Conservation (phyloP, 2,888 invertebrate genomes). For the Ditylenchus weischeri region DNA sequence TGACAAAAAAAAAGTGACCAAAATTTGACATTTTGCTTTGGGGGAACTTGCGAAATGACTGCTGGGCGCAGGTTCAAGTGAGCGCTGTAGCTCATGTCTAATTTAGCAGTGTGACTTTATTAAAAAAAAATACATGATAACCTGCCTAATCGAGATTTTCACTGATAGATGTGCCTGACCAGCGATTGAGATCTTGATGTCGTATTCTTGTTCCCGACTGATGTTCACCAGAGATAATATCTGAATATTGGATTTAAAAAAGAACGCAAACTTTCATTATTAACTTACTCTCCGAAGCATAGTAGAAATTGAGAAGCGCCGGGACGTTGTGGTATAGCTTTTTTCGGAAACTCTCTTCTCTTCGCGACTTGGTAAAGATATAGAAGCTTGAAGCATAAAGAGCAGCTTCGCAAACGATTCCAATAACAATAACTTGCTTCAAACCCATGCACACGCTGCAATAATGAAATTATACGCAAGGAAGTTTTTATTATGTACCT, state of each 20-base stretch:
- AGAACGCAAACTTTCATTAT: no score
- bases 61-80: no score
- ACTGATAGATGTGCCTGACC: constrained; percentile 5
- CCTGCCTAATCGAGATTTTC: neutral
- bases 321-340: neutral
- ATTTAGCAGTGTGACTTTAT: no score
- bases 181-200: constrained; percentile 10
- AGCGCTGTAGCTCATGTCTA: neutral
- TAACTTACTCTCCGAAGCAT: neutral
- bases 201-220: constrained; percentile 11
- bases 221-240: constrained; percentile 7
- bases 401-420: neutral
- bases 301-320: neutral
- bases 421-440: no score
- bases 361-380: no score
- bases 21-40: no score
- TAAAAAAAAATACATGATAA: neutral
- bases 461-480: no score
- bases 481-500: no score
- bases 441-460: no score
- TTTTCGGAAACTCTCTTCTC: no score
- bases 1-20: no score
- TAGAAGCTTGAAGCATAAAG: neutral
- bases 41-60: no score
- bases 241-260: neutral